phyloP scores from a whole-genome alignment of 2,888 invertebrate species.

The Syrphus vitripennis region DNA sequence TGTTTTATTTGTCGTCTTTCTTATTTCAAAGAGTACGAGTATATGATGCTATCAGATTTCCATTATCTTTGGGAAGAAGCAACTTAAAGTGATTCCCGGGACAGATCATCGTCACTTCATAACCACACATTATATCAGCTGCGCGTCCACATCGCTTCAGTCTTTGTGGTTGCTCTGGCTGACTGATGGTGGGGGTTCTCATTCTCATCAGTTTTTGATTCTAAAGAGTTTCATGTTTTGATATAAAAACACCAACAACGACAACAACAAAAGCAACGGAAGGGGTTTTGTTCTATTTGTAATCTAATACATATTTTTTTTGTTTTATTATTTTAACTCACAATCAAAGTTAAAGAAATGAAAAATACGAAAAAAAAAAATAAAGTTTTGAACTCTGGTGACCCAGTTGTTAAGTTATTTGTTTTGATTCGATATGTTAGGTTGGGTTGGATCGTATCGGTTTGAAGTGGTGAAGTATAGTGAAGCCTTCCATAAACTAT shows the following conservation, averaged over 20 bases:
- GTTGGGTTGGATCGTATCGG: not conserved
- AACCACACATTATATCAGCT: conserved; percentile 40
- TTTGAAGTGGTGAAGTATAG: not conserved
- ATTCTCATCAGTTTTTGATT: not conserved
- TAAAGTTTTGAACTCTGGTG: conserved; percentile 33
- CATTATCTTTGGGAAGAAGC: conserved; percentile 31
- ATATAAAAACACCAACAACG: not conserved
- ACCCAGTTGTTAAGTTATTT: conserved; percentile 41
- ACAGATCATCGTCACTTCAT: conserved; percentile 44
- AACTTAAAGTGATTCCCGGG: conserved; percentile 60
- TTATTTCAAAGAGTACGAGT: not conserved
- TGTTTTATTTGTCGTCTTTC: not conserved
- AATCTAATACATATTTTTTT: conserved; percentile 44
- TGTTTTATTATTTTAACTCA: conserved; percentile 9
- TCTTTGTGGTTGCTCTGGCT: not conserved
- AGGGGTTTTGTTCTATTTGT: conserved; percentile 48
- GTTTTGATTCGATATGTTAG: conserved; percentile 36
- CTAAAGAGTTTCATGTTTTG: conserved; percentile 14
- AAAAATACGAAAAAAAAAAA: not conserved
- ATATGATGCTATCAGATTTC: conserved; percentile 45
- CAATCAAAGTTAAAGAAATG: not conserved
- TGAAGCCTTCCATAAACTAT: not conserved
- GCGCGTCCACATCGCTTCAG: not conserved
- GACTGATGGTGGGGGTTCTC: not conserved
- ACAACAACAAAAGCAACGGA: not conserved